A percentile compares a stretch with the other conserved stretches of the same genome.
Evolutionary conservation across 2,888 invertebrate species (phyloP).

Genomic region (Aleiodes testaceus): DNA sequence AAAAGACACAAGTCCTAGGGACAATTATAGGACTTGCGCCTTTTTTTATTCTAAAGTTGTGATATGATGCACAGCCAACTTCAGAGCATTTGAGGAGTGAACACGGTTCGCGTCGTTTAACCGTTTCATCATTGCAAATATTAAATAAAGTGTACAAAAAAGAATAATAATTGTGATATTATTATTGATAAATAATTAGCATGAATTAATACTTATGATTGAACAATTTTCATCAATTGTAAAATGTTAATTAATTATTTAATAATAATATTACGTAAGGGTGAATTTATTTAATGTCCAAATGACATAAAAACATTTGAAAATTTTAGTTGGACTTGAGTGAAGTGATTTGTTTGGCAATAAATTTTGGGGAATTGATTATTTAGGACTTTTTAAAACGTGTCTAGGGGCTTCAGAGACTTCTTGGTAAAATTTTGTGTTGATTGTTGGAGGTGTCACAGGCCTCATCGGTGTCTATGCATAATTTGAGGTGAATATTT

Average conservation of each 20-base stretch:
- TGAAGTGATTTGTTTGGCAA: slow-evolving; percentile 32
- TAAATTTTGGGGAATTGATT: slow-evolving; percentile 53
- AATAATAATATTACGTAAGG: slow-evolving; percentile 36
- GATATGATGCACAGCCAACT: slow-evolving; percentile 56
- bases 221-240: not conserved
- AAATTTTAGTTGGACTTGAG: slow-evolving; percentile 27
- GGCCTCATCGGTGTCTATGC: slow-evolving; percentile 69
- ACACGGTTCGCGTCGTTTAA: slow-evolving; percentile 60
- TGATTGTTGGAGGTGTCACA: slow-evolving; percentile 69
- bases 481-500: slow-evolving; percentile 66
- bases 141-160: not conserved
- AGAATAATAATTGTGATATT: not conserved
- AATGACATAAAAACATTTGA: slow-evolving; percentile 38
- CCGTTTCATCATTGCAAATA: slow-evolving; percentile 49
- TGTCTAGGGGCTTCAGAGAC: slow-evolving; percentile 59
- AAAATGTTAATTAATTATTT: slow-evolving; percentile 13
- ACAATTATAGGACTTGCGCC: not conserved
- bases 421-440: slow-evolving; percentile 63
- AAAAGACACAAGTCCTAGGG: not conserved
- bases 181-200: not conserved
- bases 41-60: not conserved
- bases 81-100: slow-evolving; percentile 50
- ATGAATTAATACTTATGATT: not conserved
- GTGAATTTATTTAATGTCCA: slow-evolving; percentile 41
- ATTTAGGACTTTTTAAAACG: slow-evolving; percentile 59